Evolutionary conservation across 2,797 vertebrate genomes (phyloP).

Genomic region (Sebastes trivittatus): DNA sequence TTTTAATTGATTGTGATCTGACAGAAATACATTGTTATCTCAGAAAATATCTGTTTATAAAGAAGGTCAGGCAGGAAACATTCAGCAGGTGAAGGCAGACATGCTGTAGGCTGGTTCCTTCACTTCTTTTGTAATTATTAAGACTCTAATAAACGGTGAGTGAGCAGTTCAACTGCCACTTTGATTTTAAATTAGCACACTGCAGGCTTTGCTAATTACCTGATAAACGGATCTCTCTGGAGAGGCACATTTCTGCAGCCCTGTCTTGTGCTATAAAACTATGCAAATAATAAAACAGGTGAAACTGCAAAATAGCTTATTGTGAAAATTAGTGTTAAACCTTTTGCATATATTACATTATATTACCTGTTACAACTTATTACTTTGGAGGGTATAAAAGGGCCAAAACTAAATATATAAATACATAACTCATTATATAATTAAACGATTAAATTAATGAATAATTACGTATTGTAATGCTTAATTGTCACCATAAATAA

Average conservation of each 20-base stretch:
- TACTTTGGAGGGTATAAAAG: background rate
- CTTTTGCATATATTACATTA: background rate
- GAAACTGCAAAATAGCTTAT: background rate
- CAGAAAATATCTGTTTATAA: background rate
- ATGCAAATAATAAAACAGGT: background rate
- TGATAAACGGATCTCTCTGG: constrained; percentile 26
- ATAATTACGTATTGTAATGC: too few relatives aligned
- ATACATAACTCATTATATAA: too few relatives aligned
- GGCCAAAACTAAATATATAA: background rate
- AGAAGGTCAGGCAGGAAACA: background rate
- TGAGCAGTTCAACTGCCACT: constrained; percentile 9
- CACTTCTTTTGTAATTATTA: constrained; percentile 1
- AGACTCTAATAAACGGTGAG: background rate
- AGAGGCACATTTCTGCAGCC: background rate
- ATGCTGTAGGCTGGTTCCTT: background rate
- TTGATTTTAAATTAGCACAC: constrained; percentile 12
- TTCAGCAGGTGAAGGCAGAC: background rate
- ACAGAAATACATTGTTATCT: background rate
- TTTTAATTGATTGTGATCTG: background rate
- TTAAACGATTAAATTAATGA: too few relatives aligned
- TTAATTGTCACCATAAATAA: too few relatives aligned
- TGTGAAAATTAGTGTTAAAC: background rate
- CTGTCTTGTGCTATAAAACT: background rate
- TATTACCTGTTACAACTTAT: background rate
- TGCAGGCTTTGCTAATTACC: constrained; percentile 40